phyloP scores from a whole-genome alignment of 1,140 invertebrate genomes.

The Bradysia coprophila region DNA sequence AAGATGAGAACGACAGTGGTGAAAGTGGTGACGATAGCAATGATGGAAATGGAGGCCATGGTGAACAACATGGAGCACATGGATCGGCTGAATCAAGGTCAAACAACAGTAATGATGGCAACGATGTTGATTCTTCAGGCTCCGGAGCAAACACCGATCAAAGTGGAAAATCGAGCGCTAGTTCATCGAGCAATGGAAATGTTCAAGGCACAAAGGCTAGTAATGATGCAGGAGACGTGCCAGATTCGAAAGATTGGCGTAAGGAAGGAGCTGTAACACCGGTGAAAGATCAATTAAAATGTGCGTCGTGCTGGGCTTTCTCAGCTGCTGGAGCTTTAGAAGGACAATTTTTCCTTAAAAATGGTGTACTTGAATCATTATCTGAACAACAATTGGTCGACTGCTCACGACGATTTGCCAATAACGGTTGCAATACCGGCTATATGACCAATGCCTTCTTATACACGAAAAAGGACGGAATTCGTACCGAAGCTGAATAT shows the following conservation, averaged over 20 bases:
- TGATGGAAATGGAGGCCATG: no score
- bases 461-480: constrained; percentile 44
- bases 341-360: constrained; percentile 42
- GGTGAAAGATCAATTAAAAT: constrained; percentile 43
- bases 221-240: no score
- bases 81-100: no score
- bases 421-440: constrained; percentile 45
- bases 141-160: no score
- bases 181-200: no score
- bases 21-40: no score
- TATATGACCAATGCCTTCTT: constrained; percentile 40
- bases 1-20: no score
- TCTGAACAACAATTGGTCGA: constrained; percentile 52
- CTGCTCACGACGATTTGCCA: constrained; percentile 35
- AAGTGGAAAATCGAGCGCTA: no score
- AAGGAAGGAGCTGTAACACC: constrained; percentile 37
- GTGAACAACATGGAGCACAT: no score
- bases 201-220: no score
- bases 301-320: constrained; percentile 35
- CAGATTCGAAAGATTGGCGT: constrained; percentile 47
- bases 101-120: no score
- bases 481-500: constrained; percentile 35
- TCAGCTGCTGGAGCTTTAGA: constrained; percentile 47
- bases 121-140: no score
- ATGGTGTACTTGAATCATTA: constrained; percentile 33